Percentiles rank a stretch among this genome's conserved stretches.
phyloP scores from a whole-genome alignment of 1,140 invertebrate species.

The Drosophila serrata region DNA sequence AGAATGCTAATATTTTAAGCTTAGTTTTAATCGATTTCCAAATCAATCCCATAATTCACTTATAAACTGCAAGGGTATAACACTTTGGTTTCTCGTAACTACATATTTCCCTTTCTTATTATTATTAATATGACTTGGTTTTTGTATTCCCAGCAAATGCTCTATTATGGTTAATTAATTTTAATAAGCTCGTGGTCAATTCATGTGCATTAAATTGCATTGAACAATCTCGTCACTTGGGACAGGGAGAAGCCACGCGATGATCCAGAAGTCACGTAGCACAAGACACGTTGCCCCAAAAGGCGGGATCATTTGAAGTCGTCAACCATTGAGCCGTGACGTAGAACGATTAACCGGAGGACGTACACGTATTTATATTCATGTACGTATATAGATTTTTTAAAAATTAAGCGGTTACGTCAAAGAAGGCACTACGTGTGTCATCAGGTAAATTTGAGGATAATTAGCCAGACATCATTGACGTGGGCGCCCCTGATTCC shows the following conservation, averaged over 20 bases:
- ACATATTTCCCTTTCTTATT: no score
- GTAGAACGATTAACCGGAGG: neutral
- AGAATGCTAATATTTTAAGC: no score
- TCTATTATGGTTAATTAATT: constrained; percentile 6
- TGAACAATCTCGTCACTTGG: constrained; percentile 6
- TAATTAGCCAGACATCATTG: constrained; percentile 10
- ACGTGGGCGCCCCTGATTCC: constrained; percentile 21
- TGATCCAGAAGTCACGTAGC: constrained; percentile 27
- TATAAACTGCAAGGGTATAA: no score
- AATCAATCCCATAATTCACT: no score
- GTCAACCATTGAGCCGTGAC: constrained; percentile 26
- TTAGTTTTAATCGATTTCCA: no score
- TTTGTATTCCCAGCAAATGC: neutral
- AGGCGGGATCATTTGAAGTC: constrained; percentile 9
- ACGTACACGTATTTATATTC: constrained; percentile 14
- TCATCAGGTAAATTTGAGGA: neutral
- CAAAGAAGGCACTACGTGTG: constrained; percentile 1
- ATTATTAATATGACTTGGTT: neutral
- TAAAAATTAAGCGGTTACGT: constrained; percentile 3
- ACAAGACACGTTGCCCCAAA: constrained; percentile 25
- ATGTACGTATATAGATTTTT: neutral
- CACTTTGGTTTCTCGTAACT: no score
- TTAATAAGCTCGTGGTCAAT: neutral
- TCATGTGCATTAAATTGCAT: constrained; percentile 14
- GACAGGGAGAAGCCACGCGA: constrained; percentile 21